Evolutionary conservation across 2,888 invertebrate genomes (phyloP).

Genomic region (Hemithea aestivaria): DNA sequence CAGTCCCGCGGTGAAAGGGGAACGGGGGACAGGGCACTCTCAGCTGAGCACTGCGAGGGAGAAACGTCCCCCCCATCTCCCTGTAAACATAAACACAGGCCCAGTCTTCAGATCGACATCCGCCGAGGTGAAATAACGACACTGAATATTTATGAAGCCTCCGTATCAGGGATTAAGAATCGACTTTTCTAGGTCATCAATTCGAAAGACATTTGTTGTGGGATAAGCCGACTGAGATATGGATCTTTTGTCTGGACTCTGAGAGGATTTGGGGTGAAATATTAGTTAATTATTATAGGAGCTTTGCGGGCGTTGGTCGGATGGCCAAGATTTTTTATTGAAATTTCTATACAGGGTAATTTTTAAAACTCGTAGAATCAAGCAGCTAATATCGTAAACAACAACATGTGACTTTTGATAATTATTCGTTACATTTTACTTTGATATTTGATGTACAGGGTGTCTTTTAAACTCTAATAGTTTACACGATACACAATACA

Average conservation of each 20-base stretch:
- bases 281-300: slow-evolving; percentile 15
- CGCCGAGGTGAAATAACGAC: slow-evolving; percentile 73
- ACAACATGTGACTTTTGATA: no score
- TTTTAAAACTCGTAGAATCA: no score
- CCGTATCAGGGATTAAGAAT: slow-evolving; percentile 70
- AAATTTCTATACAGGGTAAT: no score
- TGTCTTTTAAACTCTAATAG: no score
- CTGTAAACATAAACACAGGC: slow-evolving; percentile 75
- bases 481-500: no score
- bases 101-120: slow-evolving; percentile 60
- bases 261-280: slow-evolving; percentile 1
- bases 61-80: slow-evolving; percentile 34
- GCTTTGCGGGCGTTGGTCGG: no score
- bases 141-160: slow-evolving; percentile 74
- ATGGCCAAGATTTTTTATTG: no score
- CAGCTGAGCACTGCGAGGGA: slow-evolving; percentile 58
- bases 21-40: slow-evolving; percentile 43
- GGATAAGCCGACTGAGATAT: slow-evolving; percentile 13
- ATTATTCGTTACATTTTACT: no score
- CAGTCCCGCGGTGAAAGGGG: slow-evolving; percentile 37
- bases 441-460: no score
- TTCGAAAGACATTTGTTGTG: slow-evolving; percentile 26
- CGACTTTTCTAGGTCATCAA: slow-evolving; percentile 70
- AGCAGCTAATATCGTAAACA: no score
- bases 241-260: slow-evolving; percentile 13